A percentile compares a stretch with the other conserved stretches of the same genome.
Conservation (phyloP, 2,113 vertebrate genomes). For the Calidris pugnax region DNA sequence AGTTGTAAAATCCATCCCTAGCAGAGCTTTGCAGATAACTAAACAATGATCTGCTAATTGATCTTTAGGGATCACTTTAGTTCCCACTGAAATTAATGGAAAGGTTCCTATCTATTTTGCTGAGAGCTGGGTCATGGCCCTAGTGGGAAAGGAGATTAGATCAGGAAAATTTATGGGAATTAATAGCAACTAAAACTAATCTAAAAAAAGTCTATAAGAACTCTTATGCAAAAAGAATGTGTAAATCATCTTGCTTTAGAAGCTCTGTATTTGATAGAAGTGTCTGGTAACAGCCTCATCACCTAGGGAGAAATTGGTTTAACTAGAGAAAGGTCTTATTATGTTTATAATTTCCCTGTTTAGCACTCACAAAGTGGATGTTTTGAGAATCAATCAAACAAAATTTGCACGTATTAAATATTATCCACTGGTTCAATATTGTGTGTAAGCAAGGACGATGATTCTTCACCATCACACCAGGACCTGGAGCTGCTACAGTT, state of each 20-base stretch:
- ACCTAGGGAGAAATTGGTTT: not conserved
- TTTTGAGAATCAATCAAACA: not conserved
- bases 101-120: not conserved
- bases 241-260: not conserved
- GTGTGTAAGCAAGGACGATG: not conserved
- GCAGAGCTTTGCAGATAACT: not conserved
- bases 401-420: not conserved
- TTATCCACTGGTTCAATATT: not conserved
- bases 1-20: not conserved
- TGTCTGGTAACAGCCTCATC: not conserved
- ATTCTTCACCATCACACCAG: not conserved
- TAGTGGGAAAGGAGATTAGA: not conserved
- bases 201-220: not conserved
- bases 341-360: not conserved
- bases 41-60: not conserved
- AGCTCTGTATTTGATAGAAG: not conserved
- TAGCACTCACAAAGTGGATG: not conserved
- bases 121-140: not conserved
- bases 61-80: not conserved
- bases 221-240: not conserved
- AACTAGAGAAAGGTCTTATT: not conserved
- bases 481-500: not conserved
- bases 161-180: not conserved
- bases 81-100: not conserved
- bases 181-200: not conserved